Percentiles rank a stretch among this genome's conserved stretches.
Evolutionary conservation across 2,888 invertebrate species (phyloP).

Genomic region (Polylopha cassiicola): DNA sequence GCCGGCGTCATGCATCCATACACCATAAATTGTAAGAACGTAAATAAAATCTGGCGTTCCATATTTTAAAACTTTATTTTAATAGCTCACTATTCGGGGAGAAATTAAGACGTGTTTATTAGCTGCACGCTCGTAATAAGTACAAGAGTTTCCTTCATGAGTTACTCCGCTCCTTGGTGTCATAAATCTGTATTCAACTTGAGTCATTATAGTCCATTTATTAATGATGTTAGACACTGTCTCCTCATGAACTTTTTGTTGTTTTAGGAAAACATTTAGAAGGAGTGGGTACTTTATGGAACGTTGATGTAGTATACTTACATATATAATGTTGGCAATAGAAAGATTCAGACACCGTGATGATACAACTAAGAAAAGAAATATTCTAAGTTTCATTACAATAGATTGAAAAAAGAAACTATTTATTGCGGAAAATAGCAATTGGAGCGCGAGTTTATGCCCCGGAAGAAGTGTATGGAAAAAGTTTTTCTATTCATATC

Average conservation of each 20-base stretch:
- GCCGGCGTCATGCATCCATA: constrained; percentile 49
- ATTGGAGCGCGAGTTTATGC: constrained; percentile 51
- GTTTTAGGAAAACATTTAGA: background rate
- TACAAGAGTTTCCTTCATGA: constrained; percentile 66
- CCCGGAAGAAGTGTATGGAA: constrained; percentile 54
- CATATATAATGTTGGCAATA: no score
- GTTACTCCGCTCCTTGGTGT: constrained; percentile 45
- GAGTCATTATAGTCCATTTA: constrained; percentile 30
- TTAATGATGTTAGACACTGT: constrained; percentile 12
- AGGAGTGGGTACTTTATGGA: background rate
- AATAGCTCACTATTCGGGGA: constrained; percentile 72
- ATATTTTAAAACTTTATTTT: constrained; percentile 75
- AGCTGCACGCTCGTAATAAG: constrained; percentile 63
- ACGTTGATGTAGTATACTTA: background rate
- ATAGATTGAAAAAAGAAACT: no score
- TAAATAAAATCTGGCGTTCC: constrained; percentile 72
- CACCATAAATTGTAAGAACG: constrained; percentile 64
- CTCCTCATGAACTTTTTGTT: background rate
- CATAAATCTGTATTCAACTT: constrained; percentile 60
- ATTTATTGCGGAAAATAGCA: constrained; percentile 38
- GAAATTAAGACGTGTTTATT: constrained; percentile 75
- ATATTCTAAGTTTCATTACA: no score
- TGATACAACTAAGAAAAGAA: constrained; percentile 4
- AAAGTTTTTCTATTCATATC: constrained; percentile 55
- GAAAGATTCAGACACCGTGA: no score